These are phyloP conservation scores for Montipora cactus DNA, from an alignment of 64 coral and sea anemone genomes.

Conservation along the genomic window DNA sequence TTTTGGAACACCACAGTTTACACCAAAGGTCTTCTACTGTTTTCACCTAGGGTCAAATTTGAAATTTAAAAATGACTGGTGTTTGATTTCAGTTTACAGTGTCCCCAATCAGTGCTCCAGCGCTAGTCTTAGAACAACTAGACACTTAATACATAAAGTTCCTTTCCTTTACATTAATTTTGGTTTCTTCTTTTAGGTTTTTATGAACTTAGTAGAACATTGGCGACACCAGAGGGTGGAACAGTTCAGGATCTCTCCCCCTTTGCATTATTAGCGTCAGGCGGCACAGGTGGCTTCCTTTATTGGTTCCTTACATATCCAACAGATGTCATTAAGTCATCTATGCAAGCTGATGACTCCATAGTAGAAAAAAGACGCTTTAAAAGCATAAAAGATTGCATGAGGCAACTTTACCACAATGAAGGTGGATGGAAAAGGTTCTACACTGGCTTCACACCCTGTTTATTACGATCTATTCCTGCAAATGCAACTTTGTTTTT, in stretches of 20 bases:
- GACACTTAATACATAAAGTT: no score
- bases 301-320: slow-evolving; percentile 95
- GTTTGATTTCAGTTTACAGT: no score
- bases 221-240: slow-evolving; percentile 78
- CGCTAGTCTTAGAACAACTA: no score
- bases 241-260: slow-evolving; percentile 78
- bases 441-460: slow-evolving; percentile 87
- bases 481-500: slow-evolving; percentile 87
- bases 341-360: slow-evolving; percentile 88
- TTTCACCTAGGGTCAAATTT: no score
- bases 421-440: slow-evolving; percentile 86
- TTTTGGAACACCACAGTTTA: no score
- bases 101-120: no score
- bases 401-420: slow-evolving; percentile 68
- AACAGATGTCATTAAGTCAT: slow-evolving; percentile 91
- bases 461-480: slow-evolving; percentile 89
- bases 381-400: slow-evolving; percentile 76
- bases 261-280: slow-evolving; percentile 62
- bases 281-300: slow-evolving; percentile 79
- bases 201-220: slow-evolving; percentile 73
- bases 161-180: not conserved
- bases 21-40: no score
- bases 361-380: slow-evolving; percentile 69
- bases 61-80: no score
- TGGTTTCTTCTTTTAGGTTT: slow-evolving; percentile 67